Evolutionary conservation across 1,140 invertebrate genomes (phyloP).

Genomic region (Drosophila tani): DNA sequence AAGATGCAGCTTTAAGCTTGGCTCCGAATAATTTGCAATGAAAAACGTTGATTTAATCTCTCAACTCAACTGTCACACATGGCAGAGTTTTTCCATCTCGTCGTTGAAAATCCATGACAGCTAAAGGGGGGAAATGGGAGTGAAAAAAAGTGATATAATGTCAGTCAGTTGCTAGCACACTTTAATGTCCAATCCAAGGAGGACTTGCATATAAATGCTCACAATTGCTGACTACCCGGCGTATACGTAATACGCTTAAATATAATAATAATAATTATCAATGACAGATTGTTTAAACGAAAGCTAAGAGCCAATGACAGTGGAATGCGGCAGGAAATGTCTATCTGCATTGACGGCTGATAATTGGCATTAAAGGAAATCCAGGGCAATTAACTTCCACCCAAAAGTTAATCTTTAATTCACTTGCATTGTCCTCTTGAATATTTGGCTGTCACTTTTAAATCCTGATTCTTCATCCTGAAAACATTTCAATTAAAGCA

Average conservation of each 20-base stretch:
- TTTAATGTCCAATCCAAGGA: conserved; percentile 39
- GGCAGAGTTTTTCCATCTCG: conserved; percentile 40
- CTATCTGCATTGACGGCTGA: not conserved
- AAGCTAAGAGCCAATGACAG: conserved; percentile 1
- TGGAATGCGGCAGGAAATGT: conserved; percentile 13
- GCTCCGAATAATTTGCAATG: conserved; percentile 20
- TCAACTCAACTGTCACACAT: conserved; percentile 27
- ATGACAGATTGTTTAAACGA: conserved; percentile 32
- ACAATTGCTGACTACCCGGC: conserved; percentile 26
- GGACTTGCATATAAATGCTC: conserved; percentile 41
- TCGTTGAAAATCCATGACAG: conserved; percentile 20
- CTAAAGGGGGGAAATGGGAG: conserved; percentile 2
- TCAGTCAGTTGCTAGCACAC: conserved; percentile 51
- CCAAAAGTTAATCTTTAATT: conserved; percentile 5
- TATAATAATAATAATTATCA: conserved; percentile 25
- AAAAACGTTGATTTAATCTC: conserved; percentile 52
- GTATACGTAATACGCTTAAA: conserved; percentile 42
- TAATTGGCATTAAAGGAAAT: not conserved
- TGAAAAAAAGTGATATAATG: conserved; percentile 34
- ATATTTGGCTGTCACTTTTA: not conserved
- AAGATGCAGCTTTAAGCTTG: conserved; percentile 21
- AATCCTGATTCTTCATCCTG: conserved; percentile 1
- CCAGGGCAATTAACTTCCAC: conserved; percentile 9
- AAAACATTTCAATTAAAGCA: conserved; percentile 28
- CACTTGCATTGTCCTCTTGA: not conserved